Base-by-base conservation (phyloP, 2,888 invertebrate species). In the Eustalomyia histrio region DNA sequence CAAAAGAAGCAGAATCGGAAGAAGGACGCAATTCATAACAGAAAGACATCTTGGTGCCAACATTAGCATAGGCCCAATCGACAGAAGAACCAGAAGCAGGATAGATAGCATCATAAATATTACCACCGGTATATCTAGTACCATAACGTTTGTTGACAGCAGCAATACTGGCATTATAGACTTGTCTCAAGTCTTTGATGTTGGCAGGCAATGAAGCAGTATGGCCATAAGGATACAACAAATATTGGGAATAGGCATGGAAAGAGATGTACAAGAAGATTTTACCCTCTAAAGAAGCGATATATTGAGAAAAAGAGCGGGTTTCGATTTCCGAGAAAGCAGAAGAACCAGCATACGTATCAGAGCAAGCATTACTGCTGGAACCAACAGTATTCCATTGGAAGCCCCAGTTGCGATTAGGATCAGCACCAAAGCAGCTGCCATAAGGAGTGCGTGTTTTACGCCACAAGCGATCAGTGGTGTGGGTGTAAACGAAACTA, bases 361-460 rank as follows among this genome's bases (percentile, higher is more conserved):
- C 93, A 0, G 92, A 86, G 83, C 95, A 94, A 0, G 94, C 92
- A 57, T 91, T 84, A 1, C 81, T 87, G 82, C 93, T 94, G 0
- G 93, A 90, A 14, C 95, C 94, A 33, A 92, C 91, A 33, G 91
- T 92, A 81, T 92, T 92, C 95, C 95, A 95, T 83, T 93, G 92
- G 86, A 92, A 93, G 80, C 92, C 94, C 94, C 94, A 96, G 88
- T 96, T 96, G 79, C 96, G 92, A 87, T 96, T 96, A 0, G 95
- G 93, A 89, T 96, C 96, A 0, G 93, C 93, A 5, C 96, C 96
- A 76, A 89, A 88, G 83, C 94, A 93, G 12, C 61, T 61, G 10
- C 90, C 91, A 43, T 92, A 92, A 0, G 91, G 92, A 72, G 90
- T 91, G 35, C 94, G 91, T 1, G 94, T 95, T 85, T 95, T 95